Evolutionary conservation across 2,888 invertebrate genomes (phyloP), one percentile per base, ranked within the genome.

Genomic region (Thereva nobilitata): DNA sequence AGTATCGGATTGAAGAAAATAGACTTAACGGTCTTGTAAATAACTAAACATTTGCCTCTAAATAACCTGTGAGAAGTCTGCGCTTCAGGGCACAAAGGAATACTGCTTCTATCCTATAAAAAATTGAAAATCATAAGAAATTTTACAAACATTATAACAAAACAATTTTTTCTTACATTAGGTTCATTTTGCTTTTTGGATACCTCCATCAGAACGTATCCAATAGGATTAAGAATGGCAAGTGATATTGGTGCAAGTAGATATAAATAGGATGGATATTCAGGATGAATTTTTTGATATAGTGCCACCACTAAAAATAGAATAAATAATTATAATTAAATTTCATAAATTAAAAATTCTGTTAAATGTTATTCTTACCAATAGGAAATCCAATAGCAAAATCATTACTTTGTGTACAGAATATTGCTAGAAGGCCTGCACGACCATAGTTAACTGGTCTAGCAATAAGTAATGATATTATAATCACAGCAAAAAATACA

Each of bases 311-410:
- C 93, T 93, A 42, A 4, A 44, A 68, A 83, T 72, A 82, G 23
- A 42, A 7, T 38, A 8, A 56, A 12, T n/a, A 56, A 8, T 38
- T 55, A 38, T 10, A n/a, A 38, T n/a, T 41, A 41, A 1, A 35
- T 41, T 42, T 35, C 47, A 50, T 38, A 47, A 44, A 37, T 34
- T 9, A 50, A 67, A 52, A 84, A 87, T 84, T 93, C 3, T 9
- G 10, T 40, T 34, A 8, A n/a, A 4, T 7, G 49, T 35, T 12
- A 5, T 50, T 64, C 71, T 73, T 70, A 80, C 95, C 90, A 73
- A 97, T 95, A 5, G 97, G 97, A 82, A 91, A 95, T 70, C 97
- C 97, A 73, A 97, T 87, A 23, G 97, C 97, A 83, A 97, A 97
- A 81, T 97, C 97, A 84, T 97, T 97, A 78, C 95, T 96, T 79